Percentiles rank a stretch among this genome's conserved stretches.
phyloP scores from a whole-genome alignment of 2,113 vertebrate species.

The Istiophorus platypterus region DNA sequence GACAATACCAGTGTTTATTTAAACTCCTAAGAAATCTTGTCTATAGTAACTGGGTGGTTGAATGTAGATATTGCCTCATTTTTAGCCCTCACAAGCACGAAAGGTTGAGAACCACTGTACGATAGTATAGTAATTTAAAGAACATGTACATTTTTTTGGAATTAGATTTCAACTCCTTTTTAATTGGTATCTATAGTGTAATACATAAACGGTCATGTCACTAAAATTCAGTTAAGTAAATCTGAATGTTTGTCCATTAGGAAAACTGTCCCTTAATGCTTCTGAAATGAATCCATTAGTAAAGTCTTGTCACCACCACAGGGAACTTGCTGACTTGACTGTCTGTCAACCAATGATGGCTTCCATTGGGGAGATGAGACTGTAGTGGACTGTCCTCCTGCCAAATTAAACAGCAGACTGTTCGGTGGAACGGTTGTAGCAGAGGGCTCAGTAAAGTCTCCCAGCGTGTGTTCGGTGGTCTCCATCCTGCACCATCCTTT shows the following conservation, averaged over 20 bases:
- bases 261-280: not conserved
- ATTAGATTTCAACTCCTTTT: not conserved
- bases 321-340: conserved; percentile 47
- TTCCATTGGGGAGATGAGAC: not conserved
- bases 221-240: not conserved
- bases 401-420: conserved; percentile 56
- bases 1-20: not conserved
- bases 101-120: not conserved
- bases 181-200: not conserved
- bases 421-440: conserved; percentile 33
- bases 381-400: conserved; percentile 4
- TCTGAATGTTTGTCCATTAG: not conserved
- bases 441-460: conserved; percentile 36
- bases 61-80: not conserved
- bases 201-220: not conserved
- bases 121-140: not conserved
- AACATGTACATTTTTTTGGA: too few species aligned
- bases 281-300: conserved; percentile 6
- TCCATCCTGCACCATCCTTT: conserved; percentile 33
- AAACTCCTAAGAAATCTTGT: not conserved
- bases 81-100: not conserved
- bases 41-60: not conserved
- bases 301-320: not conserved
- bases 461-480: conserved; percentile 10
- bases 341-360: conserved; percentile 16